A percentile compares a stretch with the other conserved stretches of the same genome.
Evolutionary conservation across 2,797 vertebrate species (phyloP).

Genomic region (Arrhamphus sclerolepis): DNA sequence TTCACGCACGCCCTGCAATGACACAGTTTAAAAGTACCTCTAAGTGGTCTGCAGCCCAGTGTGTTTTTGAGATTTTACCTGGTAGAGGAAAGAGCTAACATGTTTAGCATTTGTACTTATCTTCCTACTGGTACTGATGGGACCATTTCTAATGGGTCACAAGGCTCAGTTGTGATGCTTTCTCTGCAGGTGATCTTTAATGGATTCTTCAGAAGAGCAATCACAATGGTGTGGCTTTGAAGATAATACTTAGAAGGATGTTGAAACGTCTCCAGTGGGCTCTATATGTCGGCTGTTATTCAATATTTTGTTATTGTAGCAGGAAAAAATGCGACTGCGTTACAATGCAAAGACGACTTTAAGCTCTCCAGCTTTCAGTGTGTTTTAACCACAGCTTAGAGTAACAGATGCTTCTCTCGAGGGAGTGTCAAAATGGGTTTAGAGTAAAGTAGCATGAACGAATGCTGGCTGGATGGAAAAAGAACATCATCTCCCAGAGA

Average conservation of each 20-base stretch:
- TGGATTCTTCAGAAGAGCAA: slow-evolving; percentile 30
- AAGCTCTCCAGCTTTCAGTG: not conserved
- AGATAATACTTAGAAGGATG: slow-evolving; percentile 1
- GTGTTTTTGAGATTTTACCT: slow-evolving; percentile 30
- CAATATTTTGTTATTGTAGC: slow-evolving; percentile 1
- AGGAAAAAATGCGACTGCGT: not conserved
- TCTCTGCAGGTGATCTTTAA: slow-evolving; percentile 36
- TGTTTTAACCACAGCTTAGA: slow-evolving; percentile 8
- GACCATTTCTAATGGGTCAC: not conserved
- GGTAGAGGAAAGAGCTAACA: slow-evolving; percentile 16
- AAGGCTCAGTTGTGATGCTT: slow-evolving; percentile 9
- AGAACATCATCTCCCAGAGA: not conserved
- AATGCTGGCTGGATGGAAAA: not conserved
- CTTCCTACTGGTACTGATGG: slow-evolving; percentile 2
- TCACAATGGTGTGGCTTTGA: slow-evolving; percentile 7
- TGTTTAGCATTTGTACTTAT: slow-evolving; percentile 7
- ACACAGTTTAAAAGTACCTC: slow-evolving; percentile 12
- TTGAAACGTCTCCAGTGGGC: not conserved
- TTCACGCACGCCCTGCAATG: slow-evolving; percentile 27
- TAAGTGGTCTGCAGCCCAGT: not conserved
- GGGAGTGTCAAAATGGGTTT: not conserved
- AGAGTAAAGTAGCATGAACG: not conserved
- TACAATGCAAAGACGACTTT: not conserved
- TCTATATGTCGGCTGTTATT: not conserved
- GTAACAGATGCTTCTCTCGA: not conserved